Evolutionary conservation across 2,888 invertebrate genomes (phyloP).

Genomic region (Cephus sareptanus): DNA sequence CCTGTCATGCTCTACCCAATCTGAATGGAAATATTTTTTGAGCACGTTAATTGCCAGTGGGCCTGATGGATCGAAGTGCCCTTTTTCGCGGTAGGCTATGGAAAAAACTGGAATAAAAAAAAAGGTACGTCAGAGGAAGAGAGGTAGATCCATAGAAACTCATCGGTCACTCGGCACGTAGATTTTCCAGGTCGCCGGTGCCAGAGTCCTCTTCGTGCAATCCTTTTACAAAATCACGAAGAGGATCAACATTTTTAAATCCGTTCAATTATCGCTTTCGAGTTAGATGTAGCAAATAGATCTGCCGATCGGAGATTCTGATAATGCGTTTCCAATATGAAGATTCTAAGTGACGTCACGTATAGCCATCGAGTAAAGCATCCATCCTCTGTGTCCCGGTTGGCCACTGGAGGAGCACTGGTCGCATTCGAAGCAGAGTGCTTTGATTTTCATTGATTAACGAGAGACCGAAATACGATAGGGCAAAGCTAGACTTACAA

Average conservation of each 20-base stretch:
- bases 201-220: neutral
- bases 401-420: neutral
- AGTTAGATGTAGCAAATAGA: constrained; percentile 15
- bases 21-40: neutral
- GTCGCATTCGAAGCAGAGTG: constrained; percentile 22
- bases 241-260: neutral
- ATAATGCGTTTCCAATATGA: constrained; percentile 24
- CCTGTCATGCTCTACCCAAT: neutral
- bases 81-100: neutral
- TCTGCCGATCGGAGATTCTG: constrained; percentile 15
- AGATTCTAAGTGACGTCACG: constrained; percentile 42
- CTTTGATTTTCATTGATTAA: constrained; percentile 23
- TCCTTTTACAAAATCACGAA: neutral
- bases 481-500: neutral
- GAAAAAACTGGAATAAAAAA: neutral
- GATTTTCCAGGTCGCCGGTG: neutral
- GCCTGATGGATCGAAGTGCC: neutral
- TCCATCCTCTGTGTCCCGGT: neutral
- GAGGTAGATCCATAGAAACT: neutral
- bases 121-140: neutral
- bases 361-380: constrained; percentile 17
- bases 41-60: neutral
- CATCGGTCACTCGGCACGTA: neutral
- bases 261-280: neutral
- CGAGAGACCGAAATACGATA: constrained; percentile 1